These are phyloP conservation scores for Leptopterna dolabrata DNA, from an alignment of 2,888 invertebrate genomes.

Conservation along the genomic window DNA sequence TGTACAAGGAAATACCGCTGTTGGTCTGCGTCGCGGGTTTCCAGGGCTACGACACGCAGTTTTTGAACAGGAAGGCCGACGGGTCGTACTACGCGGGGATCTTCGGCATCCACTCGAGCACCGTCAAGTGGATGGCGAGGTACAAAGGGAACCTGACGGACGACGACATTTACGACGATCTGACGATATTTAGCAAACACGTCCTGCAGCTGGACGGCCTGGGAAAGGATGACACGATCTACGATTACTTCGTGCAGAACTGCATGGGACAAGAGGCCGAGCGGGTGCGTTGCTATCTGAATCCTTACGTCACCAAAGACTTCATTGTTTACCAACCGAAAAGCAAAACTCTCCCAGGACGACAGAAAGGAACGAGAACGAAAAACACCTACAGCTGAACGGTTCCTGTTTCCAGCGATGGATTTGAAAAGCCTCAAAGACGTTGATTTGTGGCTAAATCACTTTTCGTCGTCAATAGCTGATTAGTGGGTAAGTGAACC, in stretches of 20 bases:
- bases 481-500: no score
- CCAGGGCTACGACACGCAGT: slow-evolving; percentile 15
- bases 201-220: slow-evolving; percentile 33
- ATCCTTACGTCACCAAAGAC: slow-evolving; percentile 30
- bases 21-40: slow-evolving; percentile 12
- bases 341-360: background rate
- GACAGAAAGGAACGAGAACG: background rate
- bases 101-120: slow-evolving; percentile 21
- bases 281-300: background rate
- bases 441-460: no score
- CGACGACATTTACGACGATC: slow-evolving; percentile 34
- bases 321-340: slow-evolving; percentile 20
- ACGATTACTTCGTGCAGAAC: background rate
- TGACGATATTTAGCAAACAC: slow-evolving; percentile 18
- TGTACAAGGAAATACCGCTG: slow-evolving; percentile 8
- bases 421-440: no score
- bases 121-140: slow-evolving; percentile 35
- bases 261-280: slow-evolving; percentile 7
- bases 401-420: no score
- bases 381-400: slow-evolving; percentile 4
- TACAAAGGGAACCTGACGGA: slow-evolving; percentile 36
- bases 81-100: slow-evolving; percentile 13
- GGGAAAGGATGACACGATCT: slow-evolving; percentile 12
- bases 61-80: background rate
- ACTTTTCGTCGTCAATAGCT: no score